Percentiles rank a stretch among this genome's conserved stretches.
phyloP scores from a whole-genome alignment of 2,888 invertebrate genomes.

The Dicranocentrus wangi region DNA sequence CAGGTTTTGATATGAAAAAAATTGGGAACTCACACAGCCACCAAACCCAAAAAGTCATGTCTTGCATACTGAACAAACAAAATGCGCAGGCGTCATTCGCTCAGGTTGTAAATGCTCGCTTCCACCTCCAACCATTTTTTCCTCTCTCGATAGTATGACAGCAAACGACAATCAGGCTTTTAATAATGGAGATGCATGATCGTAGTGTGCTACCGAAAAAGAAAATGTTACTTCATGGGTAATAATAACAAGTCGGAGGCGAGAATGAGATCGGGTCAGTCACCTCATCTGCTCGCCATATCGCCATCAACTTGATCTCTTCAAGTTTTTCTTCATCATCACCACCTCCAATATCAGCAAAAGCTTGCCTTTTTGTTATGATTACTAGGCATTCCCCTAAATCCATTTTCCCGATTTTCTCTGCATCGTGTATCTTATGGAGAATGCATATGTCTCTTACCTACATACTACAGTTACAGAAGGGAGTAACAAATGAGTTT shows the following conservation, averaged over 20 bases:
- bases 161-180: no score
- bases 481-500: neutral
- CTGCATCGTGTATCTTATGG: neutral
- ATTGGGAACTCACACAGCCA: no score
- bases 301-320: constrained; percentile 3
- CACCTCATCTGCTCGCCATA: constrained; percentile 18
- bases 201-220: constrained; percentile 38
- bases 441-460: neutral
- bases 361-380: neutral
- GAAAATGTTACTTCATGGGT: constrained; percentile 19
- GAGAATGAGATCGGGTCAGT: constrained; percentile 52
- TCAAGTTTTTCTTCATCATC: no score
- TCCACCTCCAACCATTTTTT: no score
- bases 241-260: constrained; percentile 12
- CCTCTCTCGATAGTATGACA: no score
- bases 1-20: no score
- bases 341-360: neutral
- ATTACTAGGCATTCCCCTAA: neutral
- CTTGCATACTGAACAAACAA: no score
- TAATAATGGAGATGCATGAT: no score
- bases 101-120: no score
- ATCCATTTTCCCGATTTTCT: no score
- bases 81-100: no score
- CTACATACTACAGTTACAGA: neutral
- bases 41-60: no score